Conservation (phyloP, 2,888 invertebrate species). For the Lasioglossum zephyrum region DNA sequence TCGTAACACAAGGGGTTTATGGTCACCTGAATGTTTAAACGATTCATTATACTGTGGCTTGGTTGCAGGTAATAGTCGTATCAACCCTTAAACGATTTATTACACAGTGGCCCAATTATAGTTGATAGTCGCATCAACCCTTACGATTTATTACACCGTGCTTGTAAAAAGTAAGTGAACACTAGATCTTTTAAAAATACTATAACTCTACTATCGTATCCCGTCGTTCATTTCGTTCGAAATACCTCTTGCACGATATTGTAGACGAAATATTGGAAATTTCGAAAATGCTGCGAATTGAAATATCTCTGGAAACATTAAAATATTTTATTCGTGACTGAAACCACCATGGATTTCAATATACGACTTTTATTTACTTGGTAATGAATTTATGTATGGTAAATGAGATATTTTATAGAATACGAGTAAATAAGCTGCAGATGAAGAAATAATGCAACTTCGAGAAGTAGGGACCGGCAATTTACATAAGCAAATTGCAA, state of each 20-base stretch:
- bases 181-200: too few relatives aligned
- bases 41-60: too few relatives aligned
- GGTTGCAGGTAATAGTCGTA: neutral
- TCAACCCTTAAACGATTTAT: neutral
- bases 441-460: neutral
- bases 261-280: too few relatives aligned
- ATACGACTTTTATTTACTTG: too few relatives aligned
- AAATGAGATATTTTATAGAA: neutral
- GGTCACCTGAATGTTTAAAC: too few relatives aligned
- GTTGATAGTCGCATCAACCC: neutral
- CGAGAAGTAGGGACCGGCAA: neutral
- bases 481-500: neutral
- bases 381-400: neutral
- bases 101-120: neutral
- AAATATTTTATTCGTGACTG: too few relatives aligned
- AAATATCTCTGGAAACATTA: too few relatives aligned
- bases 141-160: neutral
- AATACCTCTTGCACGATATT: neutral
- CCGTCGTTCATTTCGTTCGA: neutral
- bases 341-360: too few relatives aligned
- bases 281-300: too few relatives aligned
- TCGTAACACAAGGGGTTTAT: too few relatives aligned
- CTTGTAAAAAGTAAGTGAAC: too few relatives aligned
- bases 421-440: neutral
- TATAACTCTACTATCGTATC: too few relatives aligned